These are phyloP conservation scores for Volucella zonaria DNA, from an alignment of 2,888 invertebrate genomes.

Conservation along the genomic window DNA sequence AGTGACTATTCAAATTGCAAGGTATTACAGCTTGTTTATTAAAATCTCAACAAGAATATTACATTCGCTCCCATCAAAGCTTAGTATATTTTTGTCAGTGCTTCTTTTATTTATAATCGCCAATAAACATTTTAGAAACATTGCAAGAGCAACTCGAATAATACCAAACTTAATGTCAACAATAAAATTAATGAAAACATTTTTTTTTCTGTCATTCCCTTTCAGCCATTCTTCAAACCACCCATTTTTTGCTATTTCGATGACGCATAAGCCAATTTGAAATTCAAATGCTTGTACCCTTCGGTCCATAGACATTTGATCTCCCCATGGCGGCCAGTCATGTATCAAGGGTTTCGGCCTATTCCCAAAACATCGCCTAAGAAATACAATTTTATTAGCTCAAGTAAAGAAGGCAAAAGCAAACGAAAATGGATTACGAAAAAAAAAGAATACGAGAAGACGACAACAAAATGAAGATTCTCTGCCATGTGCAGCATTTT, in stretches of 20 bases:
- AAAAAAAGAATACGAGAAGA: conserved; percentile 18
- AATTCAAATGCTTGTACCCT: conserved; percentile 64
- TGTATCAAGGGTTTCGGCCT: conserved; percentile 64
- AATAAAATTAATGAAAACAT: conserved; percentile 70
- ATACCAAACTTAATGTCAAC: conserved; percentile 56
- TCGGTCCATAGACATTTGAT: conserved; percentile 62
- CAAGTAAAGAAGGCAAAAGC: neutral
- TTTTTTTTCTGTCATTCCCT: conserved; percentile 47
- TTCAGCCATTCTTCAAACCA: conserved; percentile 37
- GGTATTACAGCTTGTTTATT: too few species aligned
- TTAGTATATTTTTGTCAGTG: conserved; percentile 29
- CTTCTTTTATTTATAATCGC: conserved; percentile 48
- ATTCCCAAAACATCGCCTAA: conserved; percentile 32
- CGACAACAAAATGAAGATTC: conserved; percentile 30
- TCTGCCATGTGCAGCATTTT: conserved; percentile 49
- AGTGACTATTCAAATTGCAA: too few species aligned
- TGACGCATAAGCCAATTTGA: conserved; percentile 65
- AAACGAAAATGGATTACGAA: neutral
- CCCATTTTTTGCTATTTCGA: conserved; percentile 42
- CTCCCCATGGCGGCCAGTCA: conserved; percentile 12
- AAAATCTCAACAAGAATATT: too few species aligned
- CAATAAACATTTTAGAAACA: conserved; percentile 52
- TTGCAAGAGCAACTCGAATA: conserved; percentile 46
- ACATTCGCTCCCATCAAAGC: neutral
- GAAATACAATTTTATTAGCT: conserved; percentile 63